Percentiles rank a stretch among this genome's conserved stretches.
These are phyloP conservation scores for Falco columbarius DNA, from an alignment of 2,797 vertebrate genomes.

Conservation along the genomic window DNA sequence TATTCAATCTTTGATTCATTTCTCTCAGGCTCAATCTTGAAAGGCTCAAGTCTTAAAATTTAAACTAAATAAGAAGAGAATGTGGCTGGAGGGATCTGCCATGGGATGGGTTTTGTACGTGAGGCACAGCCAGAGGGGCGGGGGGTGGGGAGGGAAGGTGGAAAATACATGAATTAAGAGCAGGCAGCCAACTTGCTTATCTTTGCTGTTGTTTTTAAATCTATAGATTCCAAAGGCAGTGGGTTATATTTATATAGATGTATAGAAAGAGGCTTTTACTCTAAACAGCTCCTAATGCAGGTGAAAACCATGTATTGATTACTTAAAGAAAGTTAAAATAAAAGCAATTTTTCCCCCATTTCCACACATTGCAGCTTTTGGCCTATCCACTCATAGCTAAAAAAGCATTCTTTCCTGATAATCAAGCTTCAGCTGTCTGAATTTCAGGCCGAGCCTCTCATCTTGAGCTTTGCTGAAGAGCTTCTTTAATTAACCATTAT, in stretches of 20 bases:
- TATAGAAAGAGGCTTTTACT: constrained; percentile 67
- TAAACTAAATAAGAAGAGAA: not conserved
- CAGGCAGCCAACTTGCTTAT: not conserved
- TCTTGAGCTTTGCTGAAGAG: constrained; percentile 97
- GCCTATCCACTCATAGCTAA: constrained; percentile 96
- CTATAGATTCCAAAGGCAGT: constrained; percentile 54
- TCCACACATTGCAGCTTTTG: constrained; percentile 91
- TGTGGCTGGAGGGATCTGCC: not conserved
- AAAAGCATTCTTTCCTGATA: constrained; percentile 99
- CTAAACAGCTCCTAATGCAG: constrained; percentile 71
- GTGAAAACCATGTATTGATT: constrained; percentile 83
- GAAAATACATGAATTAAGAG: constrained; percentile 5
- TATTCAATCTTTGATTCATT: not conserved
- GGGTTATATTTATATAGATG: constrained; percentile 68
- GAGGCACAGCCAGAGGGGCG: not conserved
- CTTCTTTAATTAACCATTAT: constrained; percentile 99
- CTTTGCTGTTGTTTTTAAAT: constrained; percentile 47
- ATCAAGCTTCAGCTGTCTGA: constrained; percentile 99
- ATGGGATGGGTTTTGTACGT: not conserved
- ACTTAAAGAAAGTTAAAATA: constrained; percentile 86
- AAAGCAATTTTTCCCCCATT: constrained; percentile 81
- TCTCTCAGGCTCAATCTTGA: not conserved
- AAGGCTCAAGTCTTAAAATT: not conserved
- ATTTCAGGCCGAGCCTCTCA: constrained; percentile 96
- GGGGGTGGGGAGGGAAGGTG: not conserved